phyloP scores from a whole-genome alignment of 2,113 vertebrate genomes.

The Hyla sarda region DNA sequence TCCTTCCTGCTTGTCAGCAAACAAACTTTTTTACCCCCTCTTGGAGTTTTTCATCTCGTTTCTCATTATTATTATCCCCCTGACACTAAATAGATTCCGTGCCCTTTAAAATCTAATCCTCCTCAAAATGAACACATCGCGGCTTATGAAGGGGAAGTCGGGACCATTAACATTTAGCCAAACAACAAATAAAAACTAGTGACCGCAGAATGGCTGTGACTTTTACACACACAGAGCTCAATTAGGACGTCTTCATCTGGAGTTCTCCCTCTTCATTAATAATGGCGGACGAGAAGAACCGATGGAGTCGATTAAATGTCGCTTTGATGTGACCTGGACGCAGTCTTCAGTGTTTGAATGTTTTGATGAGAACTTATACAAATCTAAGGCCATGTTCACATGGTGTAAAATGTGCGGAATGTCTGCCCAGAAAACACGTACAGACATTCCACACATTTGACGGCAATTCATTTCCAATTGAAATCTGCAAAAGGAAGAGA shows the following conservation, averaged over 20 bases:
- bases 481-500: no score
- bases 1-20: background rate
- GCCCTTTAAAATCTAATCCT: slow-evolving; percentile 50
- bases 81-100: slow-evolving; percentile 41
- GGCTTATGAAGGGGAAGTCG: slow-evolving; percentile 4
- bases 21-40: background rate
- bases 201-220: slow-evolving; percentile 27
- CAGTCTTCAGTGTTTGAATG: no score
- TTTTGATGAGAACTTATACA: no score
- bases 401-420: no score
- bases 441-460: no score
- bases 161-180: slow-evolving; percentile 52
- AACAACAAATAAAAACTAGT: slow-evolving; percentile 52
- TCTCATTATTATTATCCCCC: slow-evolving; percentile 16
- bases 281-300: background rate
- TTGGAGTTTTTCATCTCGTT: background rate
- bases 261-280: background rate
- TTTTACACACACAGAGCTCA: slow-evolving; percentile 4
- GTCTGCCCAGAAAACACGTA: no score
- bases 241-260: background rate
- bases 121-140: background rate
- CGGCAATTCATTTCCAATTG: no score
- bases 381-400: no score
- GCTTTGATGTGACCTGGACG: background rate
- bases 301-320: background rate